Conservation (phyloP, 2,797 vertebrate genomes). For the Zalophus californianus region DNA sequence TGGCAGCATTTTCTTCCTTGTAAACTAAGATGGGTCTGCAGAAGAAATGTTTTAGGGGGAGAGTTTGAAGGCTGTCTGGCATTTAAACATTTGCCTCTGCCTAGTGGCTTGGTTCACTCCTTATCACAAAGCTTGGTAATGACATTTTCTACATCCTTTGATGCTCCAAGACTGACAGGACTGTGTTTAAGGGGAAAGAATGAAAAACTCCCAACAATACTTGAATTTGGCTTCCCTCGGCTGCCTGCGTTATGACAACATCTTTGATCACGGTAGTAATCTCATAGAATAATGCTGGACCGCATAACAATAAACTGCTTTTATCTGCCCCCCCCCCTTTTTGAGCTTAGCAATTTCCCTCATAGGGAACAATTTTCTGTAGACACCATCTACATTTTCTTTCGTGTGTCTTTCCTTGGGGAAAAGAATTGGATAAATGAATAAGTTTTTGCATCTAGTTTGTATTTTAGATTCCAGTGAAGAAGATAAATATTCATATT, state of each 20-base stretch:
- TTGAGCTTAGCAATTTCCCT: conserved; percentile 60
- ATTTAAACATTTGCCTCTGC: conserved; percentile 45
- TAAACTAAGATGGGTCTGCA: not conserved
- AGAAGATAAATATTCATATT: conserved; percentile 35
- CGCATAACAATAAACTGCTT: conserved; percentile 49
- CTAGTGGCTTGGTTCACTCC: conserved; percentile 25
- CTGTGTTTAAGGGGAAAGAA: conserved; percentile 49
- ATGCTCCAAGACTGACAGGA: conserved; percentile 47
- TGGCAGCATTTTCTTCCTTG: not conserved
- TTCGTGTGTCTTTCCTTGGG: conserved; percentile 28
- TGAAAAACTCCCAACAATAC: conserved; percentile 44
- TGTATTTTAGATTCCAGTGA: conserved; percentile 12
- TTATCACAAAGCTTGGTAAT: conserved; percentile 68
- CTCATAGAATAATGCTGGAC: not conserved
- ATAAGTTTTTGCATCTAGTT: conserved; percentile 49
- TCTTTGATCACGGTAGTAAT: conserved; percentile 56
- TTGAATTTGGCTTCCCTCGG: conserved; percentile 28
- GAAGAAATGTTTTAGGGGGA: conserved; percentile 28
- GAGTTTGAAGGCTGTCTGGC: conserved; percentile 18
- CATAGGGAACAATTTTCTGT: conserved; percentile 29
- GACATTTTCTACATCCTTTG: conserved; percentile 51
- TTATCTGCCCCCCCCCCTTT: conserved; percentile 43
- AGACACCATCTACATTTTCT: conserved; percentile 54
- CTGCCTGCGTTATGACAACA: conserved; percentile 6
- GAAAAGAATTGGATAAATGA: not conserved